phyloP scores from a whole-genome alignment of 2,797 vertebrate genomes.

The Pygocentrus nattereri region DNA sequence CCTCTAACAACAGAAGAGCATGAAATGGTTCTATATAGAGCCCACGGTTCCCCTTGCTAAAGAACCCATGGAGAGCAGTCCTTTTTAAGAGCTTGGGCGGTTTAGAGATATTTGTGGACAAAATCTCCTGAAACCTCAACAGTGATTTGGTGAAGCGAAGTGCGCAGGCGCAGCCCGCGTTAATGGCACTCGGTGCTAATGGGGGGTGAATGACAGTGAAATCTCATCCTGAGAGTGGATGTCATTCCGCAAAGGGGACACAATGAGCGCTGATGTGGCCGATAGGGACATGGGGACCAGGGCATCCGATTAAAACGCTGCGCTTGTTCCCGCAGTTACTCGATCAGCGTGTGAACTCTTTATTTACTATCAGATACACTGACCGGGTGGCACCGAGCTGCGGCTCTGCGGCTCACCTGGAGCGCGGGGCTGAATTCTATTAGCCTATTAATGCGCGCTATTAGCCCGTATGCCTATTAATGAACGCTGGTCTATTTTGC shows the following conservation, averaged over 20 bases:
- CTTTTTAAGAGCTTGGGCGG: no score
- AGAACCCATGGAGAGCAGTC: no score
- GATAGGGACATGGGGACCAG: constrained; percentile 87
- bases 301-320: constrained; percentile 86
- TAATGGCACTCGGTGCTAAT: constrained; percentile 66
- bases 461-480: not conserved
- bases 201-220: constrained; percentile 80
- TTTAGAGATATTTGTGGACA: no score
- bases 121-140: not conserved
- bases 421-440: not conserved
- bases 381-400: constrained; percentile 59
- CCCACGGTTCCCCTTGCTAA: no score
- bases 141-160: no score
- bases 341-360: constrained; percentile 93
- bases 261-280: constrained; percentile 89
- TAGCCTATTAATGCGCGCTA: not conserved
- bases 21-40: no score
- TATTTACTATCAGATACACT: constrained; percentile 86
- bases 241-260: constrained; percentile 82
- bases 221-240: constrained; percentile 85
- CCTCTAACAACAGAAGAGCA: no score
- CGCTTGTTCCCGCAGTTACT: constrained; percentile 89
- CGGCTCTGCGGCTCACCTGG: not conserved
- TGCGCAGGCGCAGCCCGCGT: constrained; percentile 13
- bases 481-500: not conserved